phyloP scores from a whole-genome alignment of 2,888 invertebrate genomes.

The Incurvaria masculella region DNA sequence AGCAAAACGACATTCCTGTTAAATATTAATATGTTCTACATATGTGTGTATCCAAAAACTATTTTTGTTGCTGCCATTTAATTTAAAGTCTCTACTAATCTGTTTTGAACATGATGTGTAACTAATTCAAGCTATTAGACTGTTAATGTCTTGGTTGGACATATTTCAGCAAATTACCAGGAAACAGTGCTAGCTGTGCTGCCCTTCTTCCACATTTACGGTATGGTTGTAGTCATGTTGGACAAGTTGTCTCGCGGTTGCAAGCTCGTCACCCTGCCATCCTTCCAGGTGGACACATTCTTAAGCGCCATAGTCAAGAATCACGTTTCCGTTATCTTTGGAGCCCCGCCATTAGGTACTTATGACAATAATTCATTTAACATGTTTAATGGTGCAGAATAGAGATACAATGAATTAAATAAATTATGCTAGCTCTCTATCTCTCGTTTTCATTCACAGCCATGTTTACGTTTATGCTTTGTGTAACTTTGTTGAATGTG shows the following conservation, averaged over 20 bases:
- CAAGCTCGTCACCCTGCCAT: constrained; percentile 64
- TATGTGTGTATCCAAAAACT: no score
- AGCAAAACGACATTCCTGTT: no score
- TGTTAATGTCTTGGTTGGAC: neutral
- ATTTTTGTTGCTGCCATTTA: no score
- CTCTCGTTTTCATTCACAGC: no score
- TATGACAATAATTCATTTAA: no score
- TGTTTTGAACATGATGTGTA: constrained; percentile 4
- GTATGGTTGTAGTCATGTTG: constrained; percentile 54
- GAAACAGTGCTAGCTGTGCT: constrained; percentile 58
- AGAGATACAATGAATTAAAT: no score
- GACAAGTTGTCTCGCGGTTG: constrained; percentile 57
- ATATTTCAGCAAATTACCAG: constrained; percentile 36
- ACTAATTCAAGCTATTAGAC: neutral
- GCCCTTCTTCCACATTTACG: constrained; percentile 74
- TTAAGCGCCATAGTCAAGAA: constrained; percentile 58
- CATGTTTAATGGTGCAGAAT: no score
- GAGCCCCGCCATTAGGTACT: constrained; percentile 77
- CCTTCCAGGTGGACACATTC: constrained; percentile 68
- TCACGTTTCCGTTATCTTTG: constrained; percentile 57
- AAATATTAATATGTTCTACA: no score
- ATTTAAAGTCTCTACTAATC: no score
- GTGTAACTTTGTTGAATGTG: no score
- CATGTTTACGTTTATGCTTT: no score
- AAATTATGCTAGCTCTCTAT: no score